These are phyloP conservation scores for Pteruthius melanotis DNA, from an alignment of 2,113 vertebrate species.

Conservation along the genomic window DNA sequence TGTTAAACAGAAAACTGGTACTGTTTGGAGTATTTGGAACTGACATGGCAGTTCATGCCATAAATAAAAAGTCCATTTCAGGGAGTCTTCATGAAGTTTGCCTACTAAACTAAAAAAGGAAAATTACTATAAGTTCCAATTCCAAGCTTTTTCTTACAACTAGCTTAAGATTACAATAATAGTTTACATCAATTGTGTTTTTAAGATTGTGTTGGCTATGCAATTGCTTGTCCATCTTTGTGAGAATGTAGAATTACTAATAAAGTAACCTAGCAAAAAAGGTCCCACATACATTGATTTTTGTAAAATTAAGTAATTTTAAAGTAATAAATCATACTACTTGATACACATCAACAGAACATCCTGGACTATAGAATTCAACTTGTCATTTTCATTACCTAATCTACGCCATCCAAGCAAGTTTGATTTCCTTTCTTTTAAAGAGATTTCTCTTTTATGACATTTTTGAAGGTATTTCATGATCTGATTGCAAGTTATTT, in stretches of 20 bases:
- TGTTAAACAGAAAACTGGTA: background rate
- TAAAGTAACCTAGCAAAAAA: background rate
- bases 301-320: background rate
- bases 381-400: background rate
- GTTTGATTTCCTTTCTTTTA: background rate
- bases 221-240: background rate
- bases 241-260: background rate
- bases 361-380: background rate
- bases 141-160: background rate
- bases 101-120: background rate
- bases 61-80: background rate
- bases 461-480: background rate
- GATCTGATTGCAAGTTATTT: background rate
- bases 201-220: background rate
- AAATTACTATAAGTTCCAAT: background rate
- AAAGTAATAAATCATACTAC: background rate
- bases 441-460: background rate
- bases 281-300: rapidly evolving
- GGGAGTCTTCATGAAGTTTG: background rate
- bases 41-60: background rate
- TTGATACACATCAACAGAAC: rapidly evolving
- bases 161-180: background rate
- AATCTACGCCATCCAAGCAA: background rate
- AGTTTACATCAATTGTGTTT: background rate
- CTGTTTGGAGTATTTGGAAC: background rate